A percentile compares a stretch with the other conserved stretches of the same genome.
These are phyloP conservation scores for Brachirus orientalis DNA, from an alignment of 2,113 vertebrate genomes.

Conservation along the genomic window DNA sequence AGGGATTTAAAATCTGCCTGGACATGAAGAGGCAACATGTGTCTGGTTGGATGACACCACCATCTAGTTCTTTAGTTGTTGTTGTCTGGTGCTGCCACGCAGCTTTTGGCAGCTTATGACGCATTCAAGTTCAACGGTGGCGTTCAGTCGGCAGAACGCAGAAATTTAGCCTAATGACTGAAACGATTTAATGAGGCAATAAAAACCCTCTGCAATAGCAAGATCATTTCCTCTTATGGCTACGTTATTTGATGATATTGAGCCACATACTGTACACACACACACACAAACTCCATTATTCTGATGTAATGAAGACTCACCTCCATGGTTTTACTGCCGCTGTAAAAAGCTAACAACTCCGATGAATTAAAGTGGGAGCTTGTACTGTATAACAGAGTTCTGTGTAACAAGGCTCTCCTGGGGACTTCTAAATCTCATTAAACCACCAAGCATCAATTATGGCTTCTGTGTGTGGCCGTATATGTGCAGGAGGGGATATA, in stretches of 20 bases:
- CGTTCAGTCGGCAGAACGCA: slow-evolving; percentile 8
- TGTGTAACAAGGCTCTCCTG: slow-evolving; percentile 26
- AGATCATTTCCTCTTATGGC: slow-evolving; percentile 1
- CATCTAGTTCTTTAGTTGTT: background rate
- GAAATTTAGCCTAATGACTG: slow-evolving; percentile 20
- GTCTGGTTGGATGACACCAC: slow-evolving; percentile 27
- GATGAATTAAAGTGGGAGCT: slow-evolving; percentile 52
- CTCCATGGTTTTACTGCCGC: slow-evolving; percentile 44
- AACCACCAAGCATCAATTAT: slow-evolving; percentile 45
- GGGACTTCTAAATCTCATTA: slow-evolving; percentile 56
- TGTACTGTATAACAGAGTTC: slow-evolving; percentile 31
- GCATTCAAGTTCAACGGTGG: background rate
- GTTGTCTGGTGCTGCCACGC: slow-evolving; percentile 3
- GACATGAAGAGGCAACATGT: slow-evolving; percentile 29
- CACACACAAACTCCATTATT: slow-evolving; percentile 22
- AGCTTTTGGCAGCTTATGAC: slow-evolving; percentile 1
- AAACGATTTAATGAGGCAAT: slow-evolving; percentile 23
- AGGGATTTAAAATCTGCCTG: slow-evolving; percentile 44
- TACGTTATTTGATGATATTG: background rate
- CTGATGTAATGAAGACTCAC: slow-evolving; percentile 47
- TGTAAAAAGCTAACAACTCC: slow-evolving; percentile 50
- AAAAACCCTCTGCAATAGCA: slow-evolving; percentile 3
- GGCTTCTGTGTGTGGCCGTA: slow-evolving; percentile 13
- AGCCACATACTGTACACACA: background rate
- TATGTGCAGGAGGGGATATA: background rate